Evolutionary conservation across 2,113 vertebrate genomes (phyloP).

Genomic region (Peromyscus californicus): DNA sequence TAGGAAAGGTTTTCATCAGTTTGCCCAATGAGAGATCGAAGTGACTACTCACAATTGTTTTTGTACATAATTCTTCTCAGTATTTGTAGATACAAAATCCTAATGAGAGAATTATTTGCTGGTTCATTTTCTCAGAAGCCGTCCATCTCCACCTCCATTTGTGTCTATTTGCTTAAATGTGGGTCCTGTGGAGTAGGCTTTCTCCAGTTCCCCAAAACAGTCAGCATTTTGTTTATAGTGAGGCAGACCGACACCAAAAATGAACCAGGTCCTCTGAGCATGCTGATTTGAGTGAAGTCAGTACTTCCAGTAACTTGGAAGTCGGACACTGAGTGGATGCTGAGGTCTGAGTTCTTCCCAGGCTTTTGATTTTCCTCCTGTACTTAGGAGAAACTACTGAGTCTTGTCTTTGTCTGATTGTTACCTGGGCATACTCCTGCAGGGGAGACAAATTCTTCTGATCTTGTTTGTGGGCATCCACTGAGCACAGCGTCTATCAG

Average conservation of each 20-base stretch:
- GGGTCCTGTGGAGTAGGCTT: not conserved
- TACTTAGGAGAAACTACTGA: not conserved
- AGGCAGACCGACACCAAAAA: not conserved
- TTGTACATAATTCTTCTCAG: not conserved
- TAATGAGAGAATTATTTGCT: not conserved
- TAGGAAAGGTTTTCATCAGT: not conserved
- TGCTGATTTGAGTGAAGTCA: too few species aligned
- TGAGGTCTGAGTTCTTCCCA: not conserved
- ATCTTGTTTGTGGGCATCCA: not conserved
- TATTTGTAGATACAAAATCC: not conserved
- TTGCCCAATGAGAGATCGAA: not conserved
- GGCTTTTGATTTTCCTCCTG: too few species aligned
- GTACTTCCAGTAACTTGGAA: not conserved
- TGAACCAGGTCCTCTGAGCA: too few species aligned
- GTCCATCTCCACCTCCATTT: not conserved
- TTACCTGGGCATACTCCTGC: not conserved
- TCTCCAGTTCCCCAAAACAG: not conserved
- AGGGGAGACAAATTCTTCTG: not conserved
- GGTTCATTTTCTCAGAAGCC: not conserved
- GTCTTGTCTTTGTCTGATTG: not conserved
- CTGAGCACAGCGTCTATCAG: not conserved
- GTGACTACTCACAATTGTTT: not conserved
- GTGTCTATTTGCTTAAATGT: not conserved
- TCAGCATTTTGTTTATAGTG: not conserved
- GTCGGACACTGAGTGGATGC: not conserved